These are phyloP conservation scores for Antheraea pernyi DNA, from an alignment of 1,140 invertebrate genomes.

Conservation along the genomic window DNA sequence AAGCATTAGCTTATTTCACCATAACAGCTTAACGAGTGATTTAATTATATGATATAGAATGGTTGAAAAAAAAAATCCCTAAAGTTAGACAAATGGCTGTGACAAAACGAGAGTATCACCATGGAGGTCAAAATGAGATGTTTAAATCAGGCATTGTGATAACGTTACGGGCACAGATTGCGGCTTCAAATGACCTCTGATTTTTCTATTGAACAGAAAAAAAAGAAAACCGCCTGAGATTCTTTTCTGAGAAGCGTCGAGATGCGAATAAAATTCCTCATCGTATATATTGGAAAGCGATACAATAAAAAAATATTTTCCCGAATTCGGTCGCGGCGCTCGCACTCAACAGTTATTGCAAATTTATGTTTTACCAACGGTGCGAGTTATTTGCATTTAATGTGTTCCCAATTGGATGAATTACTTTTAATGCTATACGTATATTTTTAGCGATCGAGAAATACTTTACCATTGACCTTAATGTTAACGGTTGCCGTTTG, in stretches of 20 bases:
- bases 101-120: neutral
- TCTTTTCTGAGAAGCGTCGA: neutral
- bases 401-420: neutral
- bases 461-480: too few species aligned
- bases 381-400: neutral
- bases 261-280: constrained; percentile 1
- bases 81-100: neutral
- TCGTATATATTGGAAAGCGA: neutral
- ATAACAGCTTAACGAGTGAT: too few species aligned
- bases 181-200: neutral
- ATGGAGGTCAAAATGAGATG: neutral
- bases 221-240: neutral
- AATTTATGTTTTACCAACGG: neutral
- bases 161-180: neutral
- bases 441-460: neutral
- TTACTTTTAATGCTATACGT: neutral
- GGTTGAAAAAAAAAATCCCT: too few species aligned
- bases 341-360: neutral
- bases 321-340: neutral
- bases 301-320: constrained; percentile 2
- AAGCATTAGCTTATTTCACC: too few species aligned
- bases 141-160: neutral
- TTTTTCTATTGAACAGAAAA: constrained; percentile 1
- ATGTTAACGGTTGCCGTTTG: too few species aligned
- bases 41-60: too few species aligned